These are phyloP conservation scores for Gymnorhina tibicen DNA, from an alignment of 2,113 vertebrate species.

Conservation along the genomic window DNA sequence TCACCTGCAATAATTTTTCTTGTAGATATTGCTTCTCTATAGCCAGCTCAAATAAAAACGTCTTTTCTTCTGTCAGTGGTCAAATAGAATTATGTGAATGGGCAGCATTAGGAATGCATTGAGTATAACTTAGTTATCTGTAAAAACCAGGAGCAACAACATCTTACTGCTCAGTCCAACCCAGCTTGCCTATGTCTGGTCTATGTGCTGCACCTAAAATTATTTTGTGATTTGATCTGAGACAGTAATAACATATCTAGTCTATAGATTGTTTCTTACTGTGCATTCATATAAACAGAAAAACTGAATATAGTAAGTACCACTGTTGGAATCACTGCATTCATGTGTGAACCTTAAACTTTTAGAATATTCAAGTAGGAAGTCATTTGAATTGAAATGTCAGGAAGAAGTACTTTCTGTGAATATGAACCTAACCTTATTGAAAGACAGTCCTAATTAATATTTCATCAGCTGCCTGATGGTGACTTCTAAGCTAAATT, in stretches of 20 bases:
- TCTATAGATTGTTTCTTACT: background rate
- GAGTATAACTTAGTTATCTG: background rate
- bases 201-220: background rate
- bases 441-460: slow-evolving; percentile 59
- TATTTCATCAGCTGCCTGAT: slow-evolving; percentile 29
- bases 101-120: background rate
- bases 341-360: background rate
- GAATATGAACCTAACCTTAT: slow-evolving; percentile 8
- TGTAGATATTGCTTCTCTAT: background rate
- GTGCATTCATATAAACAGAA: background rate
- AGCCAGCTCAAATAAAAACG: background rate
- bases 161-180: background rate
- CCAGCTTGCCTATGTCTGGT: background rate
- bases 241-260: background rate
- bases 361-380: background rate
- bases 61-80: background rate
- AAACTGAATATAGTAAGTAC: background rate
- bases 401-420: background rate
- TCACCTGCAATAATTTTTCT: background rate
- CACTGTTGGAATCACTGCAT: background rate
- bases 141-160: background rate
- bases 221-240: background rate
- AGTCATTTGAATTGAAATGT: background rate
- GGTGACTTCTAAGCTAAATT: slow-evolving; percentile 25
- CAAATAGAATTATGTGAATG: background rate